These are phyloP conservation scores for Leuciscus idus DNA, from an alignment of 2,113 vertebrate species.

Conservation along the genomic window DNA sequence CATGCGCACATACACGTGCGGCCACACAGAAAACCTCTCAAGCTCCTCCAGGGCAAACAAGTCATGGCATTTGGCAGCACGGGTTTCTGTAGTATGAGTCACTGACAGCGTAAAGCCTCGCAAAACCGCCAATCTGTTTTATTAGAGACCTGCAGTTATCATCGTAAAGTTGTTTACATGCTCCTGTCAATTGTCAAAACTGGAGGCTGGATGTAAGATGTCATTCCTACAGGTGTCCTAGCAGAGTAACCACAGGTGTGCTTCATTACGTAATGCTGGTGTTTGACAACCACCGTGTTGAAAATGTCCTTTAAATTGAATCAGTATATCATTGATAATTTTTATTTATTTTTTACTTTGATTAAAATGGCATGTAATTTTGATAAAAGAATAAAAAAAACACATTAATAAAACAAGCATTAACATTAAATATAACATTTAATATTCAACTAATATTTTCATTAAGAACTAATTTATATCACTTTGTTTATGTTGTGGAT, in stretches of 20 bases:
- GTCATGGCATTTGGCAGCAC: constrained; percentile 32
- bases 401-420: not conserved
- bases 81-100: constrained; percentile 52
- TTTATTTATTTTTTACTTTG: not conserved
- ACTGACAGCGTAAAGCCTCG: constrained; percentile 32
- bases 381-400: not conserved
- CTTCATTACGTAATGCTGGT: not conserved
- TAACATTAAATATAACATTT: not conserved
- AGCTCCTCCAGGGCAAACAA: constrained; percentile 12
- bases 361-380: not conserved
- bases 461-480: not conserved
- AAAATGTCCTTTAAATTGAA: not conserved
- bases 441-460: not conserved
- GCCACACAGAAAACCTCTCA: constrained; percentile 23
- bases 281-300: not conserved
- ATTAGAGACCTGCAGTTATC: constrained; percentile 53
- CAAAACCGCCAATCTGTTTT: constrained; percentile 41
- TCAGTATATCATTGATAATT: not conserved
- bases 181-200: not conserved
- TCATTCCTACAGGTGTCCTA: constrained; percentile 8
- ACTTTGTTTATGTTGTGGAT: not conserved
- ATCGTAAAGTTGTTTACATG: constrained; percentile 59
- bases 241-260: not conserved
- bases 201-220: not conserved
- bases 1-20: constrained; percentile 14